Base-by-base conservation (phyloP, 2,797 vertebrate genomes). In the Fistularia commersonii region DNA sequence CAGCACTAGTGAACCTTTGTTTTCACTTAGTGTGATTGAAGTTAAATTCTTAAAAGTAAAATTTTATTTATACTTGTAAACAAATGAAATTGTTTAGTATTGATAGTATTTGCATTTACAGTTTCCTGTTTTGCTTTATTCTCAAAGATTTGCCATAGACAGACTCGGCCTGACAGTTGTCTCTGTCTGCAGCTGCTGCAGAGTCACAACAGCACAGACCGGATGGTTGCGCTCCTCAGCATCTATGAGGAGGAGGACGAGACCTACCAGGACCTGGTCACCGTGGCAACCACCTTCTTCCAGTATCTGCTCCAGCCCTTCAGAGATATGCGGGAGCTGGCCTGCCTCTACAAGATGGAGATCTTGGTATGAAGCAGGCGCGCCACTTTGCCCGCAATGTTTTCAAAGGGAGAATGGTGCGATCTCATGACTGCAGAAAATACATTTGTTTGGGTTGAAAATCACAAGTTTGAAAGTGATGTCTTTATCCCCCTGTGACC, bases 291-390 rank as follows among this genome's bases (percentile, higher is more conserved):
- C 5, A 81, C 78, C 34, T 96, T 94, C 86, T 98, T 95, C 82
- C 96, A 98, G 82, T 95, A 94, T 77, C 92, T 97, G 64, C 83
- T 99, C 63, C 92, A 95, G 77, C 97, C 97, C 0, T 97, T 99
- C 64, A 91, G 97, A 76, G 93, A 96, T 80, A 94, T 94, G 93
- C 85, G 97, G 48, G 97, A 99, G 79, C 84, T 95, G 69, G 93
- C 94, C 0, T 90, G 93, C 1, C 90, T 94, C 51, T 94, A 91
- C 84, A 96, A 92, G 80, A 91, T 95, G 80, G 92, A 94, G 82
- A 95, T 96, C 76, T 83, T 93, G 92, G 97, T 98, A 91, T 74
- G 45, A 49, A 40, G 1, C 10, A 11, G 7, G 23, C 10, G 38
- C 9, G 3, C 38, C 4, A 23, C 23, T 23, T 23, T 23, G 23